Evolutionary conservation across 2,113 vertebrate genomes (phyloP), one percentile per base, ranked within the genome.

Genomic region (Melanostigma gelatinosum): DNA sequence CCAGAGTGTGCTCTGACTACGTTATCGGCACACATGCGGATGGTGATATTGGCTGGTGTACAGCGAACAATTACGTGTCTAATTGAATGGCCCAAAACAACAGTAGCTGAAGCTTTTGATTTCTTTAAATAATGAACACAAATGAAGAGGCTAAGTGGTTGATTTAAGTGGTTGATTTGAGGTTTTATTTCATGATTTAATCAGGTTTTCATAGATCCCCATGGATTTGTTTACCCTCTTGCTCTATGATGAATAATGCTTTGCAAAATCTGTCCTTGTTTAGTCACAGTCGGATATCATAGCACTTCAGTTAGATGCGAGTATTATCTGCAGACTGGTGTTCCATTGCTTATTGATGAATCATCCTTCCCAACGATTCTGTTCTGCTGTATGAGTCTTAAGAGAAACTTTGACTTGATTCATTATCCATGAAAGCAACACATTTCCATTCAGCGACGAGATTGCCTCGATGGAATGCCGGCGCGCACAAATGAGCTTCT

Each of bases 41-140:
- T 77, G 79, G 52, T 72, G 54, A 65, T 75, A 74, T 75, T 80
- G 69, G 64, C 69, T 68, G 36, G 72, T 81, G 38, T 65, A 79
- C 55, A 77, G 75, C 22, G 11, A 80, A 85, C 67, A 83, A 88
- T 89, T 84, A 75, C 69, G 61, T 46, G 32, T 46, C 34, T 78
- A 83, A 88, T 89, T 83, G 73, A 77, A 54, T 65, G 57, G 74
- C 66, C 83, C 69, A 79, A 72, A 90, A 80, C 79, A 68, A 61
- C 85, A 85, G 77, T 63, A 77, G 70, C 73, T 48, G n/a, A 87
- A 67, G 75, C 73, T 82, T 90, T 89, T 90, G 73, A 84, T 88
- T 85, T 58, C 72, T 85, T 66, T 66, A 64, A 86, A 85, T 85
- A 83, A 84, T 82, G 69, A 85, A 83, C 74, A 46, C 67, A 84